These are phyloP conservation scores for Globodera ellingtonae DNA, from an alignment of 1,140 invertebrate genomes.

Conservation along the genomic window DNA sequence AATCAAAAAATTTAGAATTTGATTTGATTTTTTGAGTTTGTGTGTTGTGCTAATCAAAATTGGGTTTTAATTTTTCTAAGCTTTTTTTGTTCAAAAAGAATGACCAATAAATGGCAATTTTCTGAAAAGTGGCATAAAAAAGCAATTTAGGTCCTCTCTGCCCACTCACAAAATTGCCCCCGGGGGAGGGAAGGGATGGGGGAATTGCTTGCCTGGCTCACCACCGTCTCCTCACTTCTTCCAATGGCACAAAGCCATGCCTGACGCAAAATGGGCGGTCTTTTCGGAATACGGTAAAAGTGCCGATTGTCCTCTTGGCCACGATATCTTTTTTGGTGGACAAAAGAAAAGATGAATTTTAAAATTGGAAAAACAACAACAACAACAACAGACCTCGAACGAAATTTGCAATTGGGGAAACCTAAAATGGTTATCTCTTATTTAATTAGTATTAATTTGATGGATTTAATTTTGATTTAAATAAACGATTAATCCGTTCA, in stretches of 20 bases:
- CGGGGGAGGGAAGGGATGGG: background rate
- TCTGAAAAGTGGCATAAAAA: background rate
- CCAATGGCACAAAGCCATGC: slow-evolving; percentile 66
- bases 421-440: slow-evolving; percentile 33
- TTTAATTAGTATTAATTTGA: no score
- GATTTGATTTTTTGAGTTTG: background rate
- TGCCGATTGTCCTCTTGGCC: slow-evolving; percentile 67
- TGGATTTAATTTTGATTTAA: background rate
- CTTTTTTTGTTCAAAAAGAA: no score
- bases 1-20: background rate
- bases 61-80: no score
- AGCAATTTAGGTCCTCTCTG: background rate
- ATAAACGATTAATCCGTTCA: slow-evolving; percentile 14
- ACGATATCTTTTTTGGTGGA: slow-evolving; percentile 52
- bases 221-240: slow-evolving; percentile 67
- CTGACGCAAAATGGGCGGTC: slow-evolving; percentile 65
- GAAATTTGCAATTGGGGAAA: slow-evolving; percentile 67
- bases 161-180: background rate
- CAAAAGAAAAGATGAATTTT: background rate
- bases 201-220: slow-evolving; percentile 62
- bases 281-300: slow-evolving; percentile 67
- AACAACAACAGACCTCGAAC: slow-evolving; percentile 48
- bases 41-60: background rate
- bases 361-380: background rate
- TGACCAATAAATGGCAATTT: no score